Percentiles rank a stretch among this genome's conserved stretches.
These are phyloP conservation scores for Globia sparganii DNA, from an alignment of 2,888 invertebrate genomes.

Conservation along the genomic window DNA sequence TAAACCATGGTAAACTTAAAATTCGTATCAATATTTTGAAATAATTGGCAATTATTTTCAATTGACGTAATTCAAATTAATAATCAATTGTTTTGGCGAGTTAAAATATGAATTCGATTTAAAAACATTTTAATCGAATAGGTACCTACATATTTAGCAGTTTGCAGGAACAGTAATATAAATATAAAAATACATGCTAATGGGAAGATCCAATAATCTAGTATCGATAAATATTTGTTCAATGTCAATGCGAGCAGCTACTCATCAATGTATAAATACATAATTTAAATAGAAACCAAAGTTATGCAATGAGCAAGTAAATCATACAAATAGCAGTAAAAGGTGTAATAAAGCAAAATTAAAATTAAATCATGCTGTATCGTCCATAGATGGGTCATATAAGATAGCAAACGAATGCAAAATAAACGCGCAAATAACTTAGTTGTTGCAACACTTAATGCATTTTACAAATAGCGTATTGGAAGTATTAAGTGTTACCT, in stretches of 20 bases:
- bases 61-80: not conserved
- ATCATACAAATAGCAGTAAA: constrained; percentile 28
- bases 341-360: constrained; percentile 56
- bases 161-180: constrained; percentile 1
- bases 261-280: constrained; percentile 22
- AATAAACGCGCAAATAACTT: constrained; percentile 57
- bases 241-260: constrained; percentile 40
- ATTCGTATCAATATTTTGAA: constrained; percentile 3
- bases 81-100: not conserved
- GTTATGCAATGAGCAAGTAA: constrained; percentile 8
- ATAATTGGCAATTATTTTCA: constrained; percentile 42
- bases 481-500: constrained; percentile 90
- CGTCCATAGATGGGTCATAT: constrained; percentile 86
- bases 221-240: constrained; percentile 33
- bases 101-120: not conserved
- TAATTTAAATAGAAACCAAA: constrained; percentile 11
- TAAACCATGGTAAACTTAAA: not conserved
- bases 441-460: constrained; percentile 61
- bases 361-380: constrained; percentile 67
- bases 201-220: constrained; percentile 10
- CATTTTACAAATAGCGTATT: constrained; percentile 65
- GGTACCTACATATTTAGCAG: constrained; percentile 28
- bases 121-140: constrained; percentile 22
- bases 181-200: constrained; percentile 37
- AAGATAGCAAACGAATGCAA: constrained; percentile 61